These are phyloP conservation scores for crab-eating macaque (Macaca fascicularis) DNA, from an alignment of 2,113 vertebrate species.

Conservation along the genomic window DNA sequence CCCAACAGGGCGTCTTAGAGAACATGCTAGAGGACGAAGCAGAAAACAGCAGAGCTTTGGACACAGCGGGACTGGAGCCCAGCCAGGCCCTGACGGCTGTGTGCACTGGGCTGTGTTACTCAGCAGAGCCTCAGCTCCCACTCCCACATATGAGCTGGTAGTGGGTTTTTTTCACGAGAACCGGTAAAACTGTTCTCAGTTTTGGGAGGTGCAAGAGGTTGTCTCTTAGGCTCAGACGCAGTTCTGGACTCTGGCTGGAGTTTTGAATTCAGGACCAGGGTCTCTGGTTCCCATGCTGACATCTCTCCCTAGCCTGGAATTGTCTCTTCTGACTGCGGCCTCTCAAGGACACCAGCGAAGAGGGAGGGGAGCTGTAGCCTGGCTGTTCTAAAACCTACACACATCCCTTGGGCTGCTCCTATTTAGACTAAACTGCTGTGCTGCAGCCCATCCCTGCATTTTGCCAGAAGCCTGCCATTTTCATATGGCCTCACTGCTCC, in stretches of 20 bases:
- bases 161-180: neutral
- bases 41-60: neutral
- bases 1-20: neutral
- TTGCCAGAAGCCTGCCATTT: neutral
- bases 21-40: neutral
- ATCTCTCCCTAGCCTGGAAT: neutral
- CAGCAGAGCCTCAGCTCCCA: neutral
- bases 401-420: neutral
- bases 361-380: too few species aligned
- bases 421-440: neutral
- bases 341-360: neutral
- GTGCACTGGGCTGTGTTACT: accelerated
- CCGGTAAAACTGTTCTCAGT: neutral
- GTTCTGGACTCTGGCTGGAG: neutral
- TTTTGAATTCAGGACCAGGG: neutral
- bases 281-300: neutral
- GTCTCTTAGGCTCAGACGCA: neutral
- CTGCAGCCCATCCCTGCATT: neutral
- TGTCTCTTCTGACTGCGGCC: neutral
- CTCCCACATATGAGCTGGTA: neutral
- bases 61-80: accelerated
- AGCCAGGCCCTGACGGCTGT: neutral
- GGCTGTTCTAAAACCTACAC: neutral
- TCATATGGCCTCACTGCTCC: neutral
- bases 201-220: neutral